Evolutionary conservation across 2,888 invertebrate species (phyloP).

Genomic region (Trichopoda pennipes): DNA sequence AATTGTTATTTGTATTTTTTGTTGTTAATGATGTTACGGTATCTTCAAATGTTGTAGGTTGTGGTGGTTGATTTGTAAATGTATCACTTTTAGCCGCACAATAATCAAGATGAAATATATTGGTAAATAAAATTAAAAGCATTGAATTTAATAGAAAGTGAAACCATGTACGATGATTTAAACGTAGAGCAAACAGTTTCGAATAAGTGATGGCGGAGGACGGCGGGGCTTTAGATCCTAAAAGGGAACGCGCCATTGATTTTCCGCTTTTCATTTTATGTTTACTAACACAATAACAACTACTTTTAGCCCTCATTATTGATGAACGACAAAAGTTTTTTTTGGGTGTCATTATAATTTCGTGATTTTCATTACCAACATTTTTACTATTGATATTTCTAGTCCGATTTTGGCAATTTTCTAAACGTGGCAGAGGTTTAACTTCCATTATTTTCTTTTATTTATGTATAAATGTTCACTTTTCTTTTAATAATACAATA

Average conservation of each 20-base stretch:
- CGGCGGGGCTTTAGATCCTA: slow-evolving; percentile 58
- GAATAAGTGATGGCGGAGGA: neutral
- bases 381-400: slow-evolving; percentile 57
- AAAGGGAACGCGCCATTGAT: slow-evolving; percentile 71
- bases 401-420: slow-evolving; percentile 68
- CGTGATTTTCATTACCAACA: slow-evolving; percentile 28
- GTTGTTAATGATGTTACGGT: slow-evolving; percentile 37
- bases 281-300: slow-evolving; percentile 42
- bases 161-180: slow-evolving; percentile 23
- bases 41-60: slow-evolving; percentile 26
- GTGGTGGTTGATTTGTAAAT: slow-evolving; percentile 57
- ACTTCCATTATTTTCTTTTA: slow-evolving; percentile 48
- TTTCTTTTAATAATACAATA: slow-evolving; percentile 26
- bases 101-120: slow-evolving; percentile 57
- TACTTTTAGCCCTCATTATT: slow-evolving; percentile 25
- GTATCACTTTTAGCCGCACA: slow-evolving; percentile 66
- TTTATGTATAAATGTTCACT: slow-evolving; percentile 29
- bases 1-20: slow-evolving; percentile 28
- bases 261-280: slow-evolving; percentile 72
- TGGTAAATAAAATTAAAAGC: slow-evolving; percentile 65
- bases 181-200: slow-evolving; percentile 23
- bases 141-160: slow-evolving; percentile 54
- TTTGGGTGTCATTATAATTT: slow-evolving; percentile 22
- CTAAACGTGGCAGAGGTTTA: slow-evolving; percentile 55
- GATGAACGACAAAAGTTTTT: slow-evolving; percentile 34